phyloP scores from a whole-genome alignment of 1,140 invertebrate species.

The Danaus melanippus region DNA sequence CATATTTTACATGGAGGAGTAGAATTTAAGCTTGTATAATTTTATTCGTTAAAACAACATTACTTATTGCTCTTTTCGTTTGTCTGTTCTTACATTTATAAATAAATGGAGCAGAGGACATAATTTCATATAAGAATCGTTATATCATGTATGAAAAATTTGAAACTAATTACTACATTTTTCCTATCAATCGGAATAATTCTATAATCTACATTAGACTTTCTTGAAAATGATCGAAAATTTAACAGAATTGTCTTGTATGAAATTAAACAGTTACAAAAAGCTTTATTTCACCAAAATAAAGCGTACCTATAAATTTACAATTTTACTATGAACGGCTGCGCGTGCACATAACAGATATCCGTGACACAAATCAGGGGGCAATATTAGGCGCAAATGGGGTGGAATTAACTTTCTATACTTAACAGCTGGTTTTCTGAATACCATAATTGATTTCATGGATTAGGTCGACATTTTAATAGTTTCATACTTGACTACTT shows the following conservation, averaged over 20 bases:
- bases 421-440: constrained; percentile 33
- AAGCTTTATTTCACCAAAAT: too few species aligned
- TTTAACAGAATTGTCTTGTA: too few species aligned
- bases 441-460: constrained; percentile 29
- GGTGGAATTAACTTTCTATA: constrained; percentile 33
- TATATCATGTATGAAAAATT: too few species aligned
- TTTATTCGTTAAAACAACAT: constrained; percentile 3
- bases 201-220: too few species aligned
- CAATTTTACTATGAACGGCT: background rate
- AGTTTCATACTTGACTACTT: constrained; percentile 10
- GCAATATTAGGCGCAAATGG: constrained; percentile 37
- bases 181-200: too few species aligned
- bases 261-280: too few species aligned
- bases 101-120: too few species aligned
- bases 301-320: too few species aligned
- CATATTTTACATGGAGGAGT: too few species aligned
- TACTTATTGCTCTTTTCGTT: background rate
- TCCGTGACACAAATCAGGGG: constrained; percentile 38
- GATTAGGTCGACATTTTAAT: constrained; percentile 37
- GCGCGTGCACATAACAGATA: constrained; percentile 31
- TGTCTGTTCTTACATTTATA: background rate
- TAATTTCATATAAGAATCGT: too few species aligned
- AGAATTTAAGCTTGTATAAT: background rate
- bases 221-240: too few species aligned
- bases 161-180: too few species aligned